Conservation (phyloP, 2,888 invertebrate species). For the Coenonympha glycerion region DNA sequence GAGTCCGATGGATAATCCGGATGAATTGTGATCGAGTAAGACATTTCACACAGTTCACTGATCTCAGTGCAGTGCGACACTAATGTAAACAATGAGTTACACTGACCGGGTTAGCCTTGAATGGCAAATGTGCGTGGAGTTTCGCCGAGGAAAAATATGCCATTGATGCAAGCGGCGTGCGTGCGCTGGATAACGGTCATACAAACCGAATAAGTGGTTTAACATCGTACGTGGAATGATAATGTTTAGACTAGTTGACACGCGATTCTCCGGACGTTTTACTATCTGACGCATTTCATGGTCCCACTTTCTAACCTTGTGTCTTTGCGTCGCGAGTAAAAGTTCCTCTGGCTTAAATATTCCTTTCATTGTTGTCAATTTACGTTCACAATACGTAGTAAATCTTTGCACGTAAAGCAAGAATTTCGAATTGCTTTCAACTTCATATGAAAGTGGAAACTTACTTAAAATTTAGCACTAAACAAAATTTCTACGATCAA, state of each 20-base stretch:
- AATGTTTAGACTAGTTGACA: slow-evolving; percentile 61
- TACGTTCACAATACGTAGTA: background rate
- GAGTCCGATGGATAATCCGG: slow-evolving; percentile 4
- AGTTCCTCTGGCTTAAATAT: slow-evolving; percentile 9
- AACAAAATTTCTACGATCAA: too few relatives aligned
- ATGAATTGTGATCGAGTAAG: background rate
- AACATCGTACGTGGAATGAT: slow-evolving; percentile 70
- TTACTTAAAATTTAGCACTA: too few relatives aligned
- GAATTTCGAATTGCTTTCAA: background rate
- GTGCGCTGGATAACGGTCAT: slow-evolving; percentile 70
- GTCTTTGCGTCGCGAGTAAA: slow-evolving; percentile 44
- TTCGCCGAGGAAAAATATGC: slow-evolving; percentile 72
- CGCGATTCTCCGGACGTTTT: slow-evolving; percentile 45
- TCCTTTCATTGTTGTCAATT: background rate
- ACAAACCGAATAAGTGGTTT: slow-evolving; percentile 73
- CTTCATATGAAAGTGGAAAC: background rate
- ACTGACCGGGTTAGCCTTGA: slow-evolving; percentile 74
- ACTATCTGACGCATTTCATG: slow-evolving; percentile 36
- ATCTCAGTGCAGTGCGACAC: slow-evolving; percentile 20
- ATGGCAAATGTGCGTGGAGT: slow-evolving; percentile 70
- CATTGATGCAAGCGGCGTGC: slow-evolving; percentile 71
- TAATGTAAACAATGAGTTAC: slow-evolving; percentile 64
- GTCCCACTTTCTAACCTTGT: slow-evolving; percentile 62
- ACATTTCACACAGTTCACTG: slow-evolving; percentile 15
- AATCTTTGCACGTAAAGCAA: background rate